Evolutionary conservation across 2,113 vertebrate species (phyloP), one percentile per base, ranked within the genome.

Genomic region (Melanocharis versteri): DNA sequence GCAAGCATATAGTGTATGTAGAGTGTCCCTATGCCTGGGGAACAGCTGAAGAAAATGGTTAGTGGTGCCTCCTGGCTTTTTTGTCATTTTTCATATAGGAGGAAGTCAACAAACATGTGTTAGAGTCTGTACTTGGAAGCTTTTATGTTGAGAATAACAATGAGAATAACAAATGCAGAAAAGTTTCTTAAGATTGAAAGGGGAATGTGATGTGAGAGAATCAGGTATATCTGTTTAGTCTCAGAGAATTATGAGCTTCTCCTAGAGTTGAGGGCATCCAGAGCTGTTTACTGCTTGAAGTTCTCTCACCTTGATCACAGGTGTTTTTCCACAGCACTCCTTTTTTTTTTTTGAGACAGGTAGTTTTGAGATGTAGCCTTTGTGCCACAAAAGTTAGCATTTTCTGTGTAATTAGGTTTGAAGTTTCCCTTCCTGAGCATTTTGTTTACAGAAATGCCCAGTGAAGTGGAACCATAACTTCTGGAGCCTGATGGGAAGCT

Each of bases 1-100:
- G 40, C 18, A 20, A 12, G 31, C 10, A 17, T 11, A 1, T 9
- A 3, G 2, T 2, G 13, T n/a, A 11, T 1, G 10, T 30, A 8
- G 26, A 7, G 30, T 54, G 18, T 58, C 11, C 21, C 20, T 62
- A 2, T 7, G 14, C 7, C 33, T 62, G n/a, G 37, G 26, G 11
- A 93, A 8, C 22, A 39, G n/a, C 48, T 58, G 16, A 44, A 44
- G 35, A 33, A 76, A 73, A 22, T 3, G 13, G 21, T 40, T 13
- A 33, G 20, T n/a, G 48, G 5, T 39, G 27, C 30, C 21, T 87
- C 7, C 17, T 39, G 48, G 26, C 5, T 2, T 23, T 33, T 89
- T 35, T 64, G 27, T 57, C 4, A 1, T 37, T 83, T 84, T 58
- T 15, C 10, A 1, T 61, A 2, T 8, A 33, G 30, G 15, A 24